A percentile compares a stretch with the other conserved stretches of the same genome.
These are phyloP conservation scores for Perca flavescens DNA, from an alignment of 2,113 vertebrate genomes.

Conservation along the genomic window DNA sequence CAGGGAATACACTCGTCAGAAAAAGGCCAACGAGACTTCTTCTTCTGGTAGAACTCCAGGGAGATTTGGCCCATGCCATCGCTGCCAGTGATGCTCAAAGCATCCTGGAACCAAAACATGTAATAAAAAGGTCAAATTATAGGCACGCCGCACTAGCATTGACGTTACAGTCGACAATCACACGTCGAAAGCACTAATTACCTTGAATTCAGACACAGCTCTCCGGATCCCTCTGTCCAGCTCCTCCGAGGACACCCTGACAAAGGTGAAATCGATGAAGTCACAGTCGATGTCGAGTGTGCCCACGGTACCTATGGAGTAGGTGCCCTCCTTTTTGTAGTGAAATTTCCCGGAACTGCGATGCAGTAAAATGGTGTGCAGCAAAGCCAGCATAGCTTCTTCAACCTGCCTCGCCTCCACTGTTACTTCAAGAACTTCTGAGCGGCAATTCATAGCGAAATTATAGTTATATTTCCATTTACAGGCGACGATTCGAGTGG, in stretches of 20 bases:
- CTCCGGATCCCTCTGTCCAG: conserved; percentile 94
- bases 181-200: conserved; percentile 43
- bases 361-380: conserved; percentile 95
- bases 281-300: conserved; percentile 96
- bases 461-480: conserved; percentile 35
- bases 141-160: neutral
- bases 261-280: conserved; percentile 96
- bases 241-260: conserved; percentile 94
- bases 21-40: conserved; percentile 98
- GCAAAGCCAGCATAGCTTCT: conserved; percentile 91
- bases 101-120: conserved; percentile 85
- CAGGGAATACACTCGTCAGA: conserved; percentile 97
- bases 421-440: conserved; percentile 95
- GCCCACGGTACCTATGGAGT: conserved; percentile 97
- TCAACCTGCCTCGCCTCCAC: conserved; percentile 97
- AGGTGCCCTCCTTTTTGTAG: conserved; percentile 99
- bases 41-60: conserved; percentile 99
- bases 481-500: neutral
- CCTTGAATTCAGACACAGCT: conserved; percentile 95
- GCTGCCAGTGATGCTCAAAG: conserved; percentile 89
- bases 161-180: conserved; percentile 3
- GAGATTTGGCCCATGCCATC: conserved; percentile 97
- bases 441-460: conserved; percentile 93
- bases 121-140: neutral
- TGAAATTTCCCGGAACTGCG: conserved; percentile 99